Conservation (phyloP, 2,888 invertebrate genomes). For the Agriopis marginaria region DNA sequence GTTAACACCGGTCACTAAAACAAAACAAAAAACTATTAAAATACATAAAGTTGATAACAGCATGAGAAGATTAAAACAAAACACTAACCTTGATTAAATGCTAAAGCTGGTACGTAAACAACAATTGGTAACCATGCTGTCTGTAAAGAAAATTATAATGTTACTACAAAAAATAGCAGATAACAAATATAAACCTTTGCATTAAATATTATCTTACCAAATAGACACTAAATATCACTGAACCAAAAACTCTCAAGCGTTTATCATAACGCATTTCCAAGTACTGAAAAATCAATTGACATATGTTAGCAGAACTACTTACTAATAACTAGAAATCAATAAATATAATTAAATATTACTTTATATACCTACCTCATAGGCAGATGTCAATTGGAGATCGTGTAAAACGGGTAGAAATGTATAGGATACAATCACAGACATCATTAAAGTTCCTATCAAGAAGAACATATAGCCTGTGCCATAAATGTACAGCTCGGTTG, state of each 20-base stretch:
- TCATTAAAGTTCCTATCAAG: slow-evolving; percentile 85
- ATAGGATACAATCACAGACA: slow-evolving; percentile 87
- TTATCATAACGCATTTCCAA: slow-evolving; percentile 89
- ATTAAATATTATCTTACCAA: slow-evolving; percentile 80
- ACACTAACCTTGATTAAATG: slow-evolving; percentile 89
- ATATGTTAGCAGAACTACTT: not conserved
- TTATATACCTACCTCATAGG: slow-evolving; percentile 88
- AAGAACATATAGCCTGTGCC: slow-evolving; percentile 91
- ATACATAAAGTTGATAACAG: not conserved
- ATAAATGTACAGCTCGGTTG: slow-evolving; percentile 92
- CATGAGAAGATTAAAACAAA: not conserved
- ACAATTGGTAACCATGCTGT: slow-evolving; percentile 90
- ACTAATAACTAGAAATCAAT: not conserved
- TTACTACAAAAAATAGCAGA: not conserved
- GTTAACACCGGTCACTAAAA: slow-evolving; percentile 91
- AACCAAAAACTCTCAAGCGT: slow-evolving; percentile 88
- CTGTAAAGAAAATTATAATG: slow-evolving; percentile 62
- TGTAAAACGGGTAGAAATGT: slow-evolving; percentile 91
- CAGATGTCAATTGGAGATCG: slow-evolving; percentile 90
- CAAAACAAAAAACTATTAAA: slow-evolving; percentile 10
- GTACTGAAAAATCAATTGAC: slow-evolving; percentile 75
- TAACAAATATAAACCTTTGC: slow-evolving; percentile 12
- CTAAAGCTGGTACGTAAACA: slow-evolving; percentile 90
- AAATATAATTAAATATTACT: not conserved
- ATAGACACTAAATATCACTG: slow-evolving; percentile 87